A percentile compares a stretch with the other conserved stretches of the same genome.
Evolutionary conservation across 2,888 invertebrate genomes (phyloP).

Genomic region (Germaria angustata): DNA sequence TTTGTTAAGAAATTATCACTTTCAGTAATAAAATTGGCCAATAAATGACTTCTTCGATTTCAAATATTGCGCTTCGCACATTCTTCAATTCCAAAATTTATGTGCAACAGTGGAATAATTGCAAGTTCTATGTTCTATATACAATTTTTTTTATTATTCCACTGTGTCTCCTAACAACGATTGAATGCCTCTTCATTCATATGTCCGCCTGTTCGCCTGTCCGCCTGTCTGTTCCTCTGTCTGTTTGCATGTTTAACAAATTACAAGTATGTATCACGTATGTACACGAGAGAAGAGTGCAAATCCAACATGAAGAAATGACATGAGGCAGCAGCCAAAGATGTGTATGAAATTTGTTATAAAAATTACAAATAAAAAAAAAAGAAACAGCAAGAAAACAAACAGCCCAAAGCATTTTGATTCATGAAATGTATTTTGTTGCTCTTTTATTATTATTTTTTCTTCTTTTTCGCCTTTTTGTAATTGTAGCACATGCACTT

Average conservation of each 20-base stretch:
- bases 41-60: no score
- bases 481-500: slow-evolving; percentile 53
- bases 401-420: slow-evolving; percentile 60
- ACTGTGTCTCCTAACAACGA: no score
- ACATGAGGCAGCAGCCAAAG: slow-evolving; percentile 55
- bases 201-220: no score
- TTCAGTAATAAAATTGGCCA: no score
- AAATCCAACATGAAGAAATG: slow-evolving; percentile 55
- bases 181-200: no score
- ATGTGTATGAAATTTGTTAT: slow-evolving; percentile 18
- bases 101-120: no score
- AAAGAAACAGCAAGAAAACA: slow-evolving; percentile 30
- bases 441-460: slow-evolving; percentile 49
- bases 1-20: no score
- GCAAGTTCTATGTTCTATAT: no score
- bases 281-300: slow-evolving; percentile 33
- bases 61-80: no score
- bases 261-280: slow-evolving; percentile 1
- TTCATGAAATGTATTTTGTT: slow-evolving; percentile 57
- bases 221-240: neutral
- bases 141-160: no score
- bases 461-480: neutral
- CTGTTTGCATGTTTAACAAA: slow-evolving; percentile 16
- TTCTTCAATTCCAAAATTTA: no score
- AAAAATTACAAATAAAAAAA: slow-evolving; percentile 8